Conservation (phyloP, 2,113 vertebrate genomes). For the Dryoscopus gambensis region DNA sequence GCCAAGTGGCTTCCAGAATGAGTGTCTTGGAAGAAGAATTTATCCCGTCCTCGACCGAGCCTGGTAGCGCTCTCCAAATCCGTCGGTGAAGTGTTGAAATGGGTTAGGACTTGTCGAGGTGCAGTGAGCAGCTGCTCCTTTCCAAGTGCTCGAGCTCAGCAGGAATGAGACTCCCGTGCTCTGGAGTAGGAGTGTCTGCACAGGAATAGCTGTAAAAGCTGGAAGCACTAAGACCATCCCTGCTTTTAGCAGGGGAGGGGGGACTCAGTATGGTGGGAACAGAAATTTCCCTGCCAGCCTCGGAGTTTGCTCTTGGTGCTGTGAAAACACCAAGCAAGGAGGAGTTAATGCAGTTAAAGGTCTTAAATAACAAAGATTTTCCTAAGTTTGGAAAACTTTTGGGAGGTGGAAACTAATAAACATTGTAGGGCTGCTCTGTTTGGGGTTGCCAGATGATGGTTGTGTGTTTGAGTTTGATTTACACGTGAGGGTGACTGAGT, state of each 20-base stretch:
- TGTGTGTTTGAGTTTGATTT: background rate
- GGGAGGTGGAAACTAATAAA: background rate
- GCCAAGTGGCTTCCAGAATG: background rate
- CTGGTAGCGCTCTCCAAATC: accelerated
- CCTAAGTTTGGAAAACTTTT: background rate
- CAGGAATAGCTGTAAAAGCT: background rate
- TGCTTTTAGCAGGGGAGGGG: no score
- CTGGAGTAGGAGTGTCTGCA: background rate
- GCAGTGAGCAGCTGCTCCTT: background rate
- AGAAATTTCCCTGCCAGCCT: background rate
- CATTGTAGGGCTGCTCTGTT: background rate
- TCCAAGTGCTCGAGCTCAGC: background rate
- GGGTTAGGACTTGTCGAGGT: background rate
- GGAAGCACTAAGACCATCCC: background rate
- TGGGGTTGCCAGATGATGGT: background rate
- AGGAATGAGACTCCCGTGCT: background rate
- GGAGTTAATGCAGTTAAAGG: background rate
- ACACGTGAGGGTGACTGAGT: background rate
- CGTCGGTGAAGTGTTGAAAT: background rate
- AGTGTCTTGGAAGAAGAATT: background rate
- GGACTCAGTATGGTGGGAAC: background rate
- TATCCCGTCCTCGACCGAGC: accelerated
- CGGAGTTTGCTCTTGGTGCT: background rate
- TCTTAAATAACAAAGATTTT: background rate
- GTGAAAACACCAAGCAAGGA: background rate